These are phyloP conservation scores for Cataglyphis albicans DNA, from an alignment of 2,888 invertebrate genomes.

Conservation along the genomic window DNA sequence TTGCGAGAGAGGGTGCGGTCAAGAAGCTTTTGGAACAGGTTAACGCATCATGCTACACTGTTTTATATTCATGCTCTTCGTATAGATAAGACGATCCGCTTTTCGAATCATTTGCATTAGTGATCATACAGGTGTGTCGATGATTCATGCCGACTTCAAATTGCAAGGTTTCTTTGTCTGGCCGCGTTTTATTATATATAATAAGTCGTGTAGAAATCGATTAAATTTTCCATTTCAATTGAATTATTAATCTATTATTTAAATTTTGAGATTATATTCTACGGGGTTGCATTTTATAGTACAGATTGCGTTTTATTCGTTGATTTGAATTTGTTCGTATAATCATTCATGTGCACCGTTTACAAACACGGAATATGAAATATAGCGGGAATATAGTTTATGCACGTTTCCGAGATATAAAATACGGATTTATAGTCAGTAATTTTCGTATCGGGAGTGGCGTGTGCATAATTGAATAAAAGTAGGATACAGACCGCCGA, in stretches of 20 bases:
- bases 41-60: conserved; percentile 62
- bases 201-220: neutral
- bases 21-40: conserved; percentile 60
- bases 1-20: conserved; percentile 72
- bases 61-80: conserved; percentile 67
- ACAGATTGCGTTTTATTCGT: neutral
- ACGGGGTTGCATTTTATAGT: neutral
- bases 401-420: conserved; percentile 41
- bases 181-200: neutral
- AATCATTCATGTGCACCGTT: neutral
- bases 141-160: neutral
- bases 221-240: conserved; percentile 11
- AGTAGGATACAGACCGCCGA: conserved; percentile 12
- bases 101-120: conserved; percentile 72
- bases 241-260: conserved; percentile 3
- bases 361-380: conserved; percentile 28
- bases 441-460: conserved; percentile 44
- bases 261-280: conserved; percentile 20
- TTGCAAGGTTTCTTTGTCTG: neutral
- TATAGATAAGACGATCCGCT: conserved; percentile 72
- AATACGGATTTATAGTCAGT: conserved; percentile 33
- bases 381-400: conserved; percentile 7
- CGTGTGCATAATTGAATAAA: conserved; percentile 48
- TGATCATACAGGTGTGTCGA: conserved; percentile 55
- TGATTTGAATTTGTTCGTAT: conserved; percentile 3